Evolutionary conservation across 2,888 invertebrate genomes (phyloP).

Genomic region (Steinernema hermaphroditum): DNA sequence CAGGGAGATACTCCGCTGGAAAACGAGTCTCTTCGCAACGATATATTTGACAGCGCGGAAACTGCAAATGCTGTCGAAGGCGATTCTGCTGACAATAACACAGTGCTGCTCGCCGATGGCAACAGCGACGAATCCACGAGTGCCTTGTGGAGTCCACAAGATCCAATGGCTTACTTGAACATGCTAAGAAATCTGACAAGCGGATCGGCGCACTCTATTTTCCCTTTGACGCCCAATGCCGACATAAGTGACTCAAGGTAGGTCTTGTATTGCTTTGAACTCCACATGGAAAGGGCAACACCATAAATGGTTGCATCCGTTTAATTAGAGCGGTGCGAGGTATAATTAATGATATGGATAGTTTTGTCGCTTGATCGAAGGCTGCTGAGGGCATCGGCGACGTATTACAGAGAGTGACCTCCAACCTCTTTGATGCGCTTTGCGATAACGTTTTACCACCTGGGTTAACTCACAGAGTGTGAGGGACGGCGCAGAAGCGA

Average conservation of each 20-base stretch:
- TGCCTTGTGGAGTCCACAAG: constrained; percentile 19
- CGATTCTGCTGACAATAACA: constrained; percentile 3
- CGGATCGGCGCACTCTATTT: not conserved
- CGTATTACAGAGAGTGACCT: constrained; percentile 25
- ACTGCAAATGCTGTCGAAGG: constrained; percentile 20
- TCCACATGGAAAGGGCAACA: not conserved
- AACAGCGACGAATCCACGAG: constrained; percentile 25
- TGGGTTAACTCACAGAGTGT: constrained; percentile 20
- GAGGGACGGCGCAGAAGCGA: not conserved
- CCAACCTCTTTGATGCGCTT: constrained; percentile 27
- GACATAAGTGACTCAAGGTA: constrained; percentile 27
- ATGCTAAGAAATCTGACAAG: constrained; percentile 15
- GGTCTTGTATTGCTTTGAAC: not conserved
- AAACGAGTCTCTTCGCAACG: constrained; percentile 28
- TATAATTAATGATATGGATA: constrained; percentile 30
- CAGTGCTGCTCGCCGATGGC: not conserved
- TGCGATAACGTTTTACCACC: constrained; percentile 30
- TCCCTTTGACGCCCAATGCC: constrained; percentile 4
- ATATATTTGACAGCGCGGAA: constrained; percentile 20
- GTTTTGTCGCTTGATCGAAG: constrained; percentile 26
- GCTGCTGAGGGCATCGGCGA: constrained; percentile 22
- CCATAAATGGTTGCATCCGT: constrained; percentile 24
- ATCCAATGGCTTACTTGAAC: constrained; percentile 24
- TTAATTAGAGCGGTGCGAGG: constrained; percentile 29
- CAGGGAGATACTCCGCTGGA: constrained; percentile 30